phyloP scores from a whole-genome alignment of 2,113 vertebrate genomes.

The Synodontis membranacea region DNA sequence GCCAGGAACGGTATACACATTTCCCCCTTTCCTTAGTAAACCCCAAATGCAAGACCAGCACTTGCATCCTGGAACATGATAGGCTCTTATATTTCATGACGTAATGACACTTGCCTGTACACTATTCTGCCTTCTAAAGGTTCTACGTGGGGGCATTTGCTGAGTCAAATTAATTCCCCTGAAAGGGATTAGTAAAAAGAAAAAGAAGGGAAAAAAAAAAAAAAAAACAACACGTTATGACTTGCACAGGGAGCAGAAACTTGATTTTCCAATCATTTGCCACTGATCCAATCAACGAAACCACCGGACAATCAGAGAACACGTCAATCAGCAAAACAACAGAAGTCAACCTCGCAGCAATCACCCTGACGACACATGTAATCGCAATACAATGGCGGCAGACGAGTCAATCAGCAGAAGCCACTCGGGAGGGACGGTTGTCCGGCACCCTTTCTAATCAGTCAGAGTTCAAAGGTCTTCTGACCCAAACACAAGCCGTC shows the following conservation, averaged over 20 bases:
- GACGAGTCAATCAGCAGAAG: slow-evolving; percentile 19
- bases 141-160: neutral
- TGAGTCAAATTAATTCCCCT: neutral
- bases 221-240: neutral
- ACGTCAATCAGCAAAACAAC: slow-evolving; percentile 12
- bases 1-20: neutral
- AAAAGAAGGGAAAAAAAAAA: too few relatives aligned
- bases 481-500: neutral
- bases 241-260: neutral
- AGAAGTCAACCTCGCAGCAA: neutral
- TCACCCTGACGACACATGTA: neutral
- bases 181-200: too few relatives aligned
- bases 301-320: neutral
- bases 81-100: neutral
- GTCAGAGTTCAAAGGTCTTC: neutral
- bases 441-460: neutral
- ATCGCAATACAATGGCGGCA: neutral
- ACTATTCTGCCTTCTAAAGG: neutral
- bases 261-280: neutral
- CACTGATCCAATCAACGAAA: slow-evolving; percentile 2
- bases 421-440: neutral
- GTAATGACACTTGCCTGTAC: too few relatives aligned
- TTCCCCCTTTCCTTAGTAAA: neutral
- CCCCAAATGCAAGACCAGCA: neutral
- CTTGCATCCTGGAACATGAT: neutral